A percentile compares a stretch with the other conserved stretches of the same genome.
phyloP scores from a whole-genome alignment of 2,888 invertebrate species.

The Mayetiola destructor region DNA sequence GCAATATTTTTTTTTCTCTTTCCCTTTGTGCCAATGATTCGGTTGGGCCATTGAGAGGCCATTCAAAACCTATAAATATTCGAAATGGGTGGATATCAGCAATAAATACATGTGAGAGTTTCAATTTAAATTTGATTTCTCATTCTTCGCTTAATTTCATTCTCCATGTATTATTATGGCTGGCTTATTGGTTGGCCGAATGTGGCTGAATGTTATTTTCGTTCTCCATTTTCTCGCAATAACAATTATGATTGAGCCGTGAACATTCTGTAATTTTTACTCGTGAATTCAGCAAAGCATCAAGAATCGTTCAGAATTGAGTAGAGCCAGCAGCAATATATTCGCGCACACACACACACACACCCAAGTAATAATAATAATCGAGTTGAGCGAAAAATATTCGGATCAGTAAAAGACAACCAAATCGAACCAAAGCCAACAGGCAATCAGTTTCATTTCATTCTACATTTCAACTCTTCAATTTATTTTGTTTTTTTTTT shows the following conservation, averaged over 20 bases:
- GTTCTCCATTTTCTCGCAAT: background rate
- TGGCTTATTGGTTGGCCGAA: no score
- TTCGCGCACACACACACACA: no score
- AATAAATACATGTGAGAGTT: slow-evolving; percentile 8
- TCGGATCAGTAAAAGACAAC: slow-evolving; percentile 5
- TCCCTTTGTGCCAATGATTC: background rate
- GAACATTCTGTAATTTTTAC: slow-evolving; percentile 7
- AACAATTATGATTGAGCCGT: slow-evolving; percentile 6
- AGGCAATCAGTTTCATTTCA: slow-evolving; percentile 3
- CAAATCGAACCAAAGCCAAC: slow-evolving; percentile 8
- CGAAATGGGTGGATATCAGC: slow-evolving; percentile 9
- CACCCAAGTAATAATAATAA: no score
- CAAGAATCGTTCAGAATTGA: slow-evolving; percentile 3
- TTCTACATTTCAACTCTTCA: no score
- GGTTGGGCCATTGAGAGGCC: background rate
- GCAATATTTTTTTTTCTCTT: background rate
- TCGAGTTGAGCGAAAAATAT: background rate
- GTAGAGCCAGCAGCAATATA: background rate
- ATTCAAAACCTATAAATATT: slow-evolving; percentile 8
- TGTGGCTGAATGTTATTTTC: background rate
- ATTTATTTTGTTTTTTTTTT: background rate
- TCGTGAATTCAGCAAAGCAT: slow-evolving; percentile 1
- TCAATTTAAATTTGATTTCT: slow-evolving; percentile 2
- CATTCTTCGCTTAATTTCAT: slow-evolving; percentile 2
- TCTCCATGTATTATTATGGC: no score